phyloP scores from a whole-genome alignment of 1,140 invertebrate species.

The Gryllus bimaculatus region DNA sequence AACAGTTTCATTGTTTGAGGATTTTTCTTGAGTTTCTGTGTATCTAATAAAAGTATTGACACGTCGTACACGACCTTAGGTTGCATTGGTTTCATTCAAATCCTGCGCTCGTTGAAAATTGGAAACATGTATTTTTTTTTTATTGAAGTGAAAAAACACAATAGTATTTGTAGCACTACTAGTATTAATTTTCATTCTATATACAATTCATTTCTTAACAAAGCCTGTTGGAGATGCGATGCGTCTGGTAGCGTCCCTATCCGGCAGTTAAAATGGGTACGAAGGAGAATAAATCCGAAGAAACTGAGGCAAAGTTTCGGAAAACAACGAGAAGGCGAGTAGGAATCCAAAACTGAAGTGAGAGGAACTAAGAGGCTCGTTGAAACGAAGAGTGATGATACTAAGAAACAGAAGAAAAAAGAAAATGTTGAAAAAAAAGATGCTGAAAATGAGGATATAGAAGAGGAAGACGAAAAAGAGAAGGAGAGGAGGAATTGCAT shows the following conservation, averaged over 20 bases:
- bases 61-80: too few species aligned
- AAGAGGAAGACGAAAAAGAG: slow-evolving; percentile 51
- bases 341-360: slow-evolving; percentile 66
- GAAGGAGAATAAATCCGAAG: slow-evolving; percentile 72
- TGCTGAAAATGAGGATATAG: slow-evolving; percentile 36
- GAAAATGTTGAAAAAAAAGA: slow-evolving; percentile 55
- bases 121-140: too few species aligned
- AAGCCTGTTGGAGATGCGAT: slow-evolving; percentile 40
- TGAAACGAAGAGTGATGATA: slow-evolving; percentile 64
- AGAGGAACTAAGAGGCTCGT: slow-evolving; percentile 79
- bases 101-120: too few species aligned
- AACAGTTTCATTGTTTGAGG: too few species aligned
- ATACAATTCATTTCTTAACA: slow-evolving; percentile 76
- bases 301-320: slow-evolving; percentile 66
- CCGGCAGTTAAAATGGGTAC: slow-evolving; percentile 60
- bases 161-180: too few species aligned
- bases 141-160: too few species aligned
- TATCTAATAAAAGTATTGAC: too few species aligned
- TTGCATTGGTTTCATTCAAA: too few species aligned
- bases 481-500: slow-evolving; percentile 53
- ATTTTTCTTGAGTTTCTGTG: too few species aligned
- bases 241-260: slow-evolving; percentile 24
- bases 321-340: slow-evolving; percentile 56
- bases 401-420: slow-evolving; percentile 68
- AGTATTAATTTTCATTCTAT: too few species aligned